Conservation (phyloP, 2,113 vertebrate species). For the Haemorhous mexicanus region DNA sequence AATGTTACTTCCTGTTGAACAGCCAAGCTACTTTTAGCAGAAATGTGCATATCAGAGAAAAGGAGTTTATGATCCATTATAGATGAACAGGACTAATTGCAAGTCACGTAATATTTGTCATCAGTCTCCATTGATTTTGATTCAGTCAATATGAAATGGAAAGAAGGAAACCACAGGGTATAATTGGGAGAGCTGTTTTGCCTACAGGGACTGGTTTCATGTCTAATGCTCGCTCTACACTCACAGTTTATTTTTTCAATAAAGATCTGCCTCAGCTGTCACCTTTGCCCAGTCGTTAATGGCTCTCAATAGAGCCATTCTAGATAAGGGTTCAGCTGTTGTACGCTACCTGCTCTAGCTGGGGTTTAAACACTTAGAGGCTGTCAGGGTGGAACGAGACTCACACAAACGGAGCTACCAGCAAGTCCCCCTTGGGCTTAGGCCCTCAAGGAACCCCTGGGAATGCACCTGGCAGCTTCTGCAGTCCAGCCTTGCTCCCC, state of each 20-base stretch:
- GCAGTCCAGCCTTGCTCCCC: rapidly evolving
- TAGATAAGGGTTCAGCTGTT: not conserved
- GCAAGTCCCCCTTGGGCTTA: not conserved
- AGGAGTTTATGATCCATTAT: not conserved
- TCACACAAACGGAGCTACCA: not conserved
- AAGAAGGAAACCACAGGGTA: not conserved
- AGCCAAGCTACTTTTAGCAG: not conserved
- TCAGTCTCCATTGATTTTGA: not conserved
- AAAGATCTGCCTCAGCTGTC: not conserved
- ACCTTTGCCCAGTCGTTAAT: not conserved
- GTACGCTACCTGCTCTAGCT: rapidly evolving
- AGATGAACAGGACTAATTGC: not conserved
- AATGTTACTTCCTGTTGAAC: not conserved
- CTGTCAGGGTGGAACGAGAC: not conserved
- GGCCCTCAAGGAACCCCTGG: not conserved
- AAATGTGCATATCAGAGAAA: not conserved
- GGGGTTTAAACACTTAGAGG: not conserved
- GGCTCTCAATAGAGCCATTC: not conserved
- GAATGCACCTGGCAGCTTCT: rapidly evolving
- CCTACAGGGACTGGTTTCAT: not conserved
- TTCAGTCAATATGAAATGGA: not conserved
- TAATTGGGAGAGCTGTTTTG: not conserved
- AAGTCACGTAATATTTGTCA: not conserved
- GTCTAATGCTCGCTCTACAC: not conserved
- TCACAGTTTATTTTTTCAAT: not conserved